Evolutionary conservation across 2,113 vertebrate genomes (phyloP).

Genomic region (Lophotis ruficrista): DNA sequence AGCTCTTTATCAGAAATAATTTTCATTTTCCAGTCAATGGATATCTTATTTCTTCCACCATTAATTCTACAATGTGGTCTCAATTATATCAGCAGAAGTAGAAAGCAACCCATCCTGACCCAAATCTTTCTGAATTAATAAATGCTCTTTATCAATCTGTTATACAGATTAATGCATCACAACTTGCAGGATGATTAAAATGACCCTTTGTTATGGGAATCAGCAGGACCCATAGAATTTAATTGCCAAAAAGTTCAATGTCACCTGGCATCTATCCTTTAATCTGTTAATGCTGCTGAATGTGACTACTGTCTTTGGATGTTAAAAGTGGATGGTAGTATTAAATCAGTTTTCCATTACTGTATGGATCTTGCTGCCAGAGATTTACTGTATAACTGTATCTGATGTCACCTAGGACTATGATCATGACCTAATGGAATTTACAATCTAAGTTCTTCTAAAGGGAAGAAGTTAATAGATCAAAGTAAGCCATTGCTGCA

Average conservation of each 20-base stretch:
- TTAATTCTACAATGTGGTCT: constrained; percentile 78
- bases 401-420: constrained; percentile 7
- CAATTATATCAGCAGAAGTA: constrained; percentile 73
- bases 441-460: not conserved
- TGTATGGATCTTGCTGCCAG: constrained; percentile 20
- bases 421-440: not conserved
- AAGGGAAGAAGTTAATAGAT: constrained; percentile 13
- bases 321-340: constrained; percentile 43
- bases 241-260: constrained; percentile 74
- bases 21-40: constrained; percentile 80
- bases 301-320: constrained; percentile 20
- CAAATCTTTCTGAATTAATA: constrained; percentile 78
- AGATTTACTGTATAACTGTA: constrained; percentile 7
- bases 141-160: constrained; percentile 78
- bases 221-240: constrained; percentile 65
- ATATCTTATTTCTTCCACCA: constrained; percentile 82
- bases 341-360: constrained; percentile 28
- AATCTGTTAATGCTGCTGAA: constrained; percentile 56
- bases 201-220: constrained; percentile 73
- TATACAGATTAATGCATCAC: constrained; percentile 78
- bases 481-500: not conserved
- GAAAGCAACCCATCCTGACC: constrained; percentile 73
- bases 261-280: constrained; percentile 60
- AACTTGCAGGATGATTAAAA: constrained; percentile 79
- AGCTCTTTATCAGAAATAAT: constrained; percentile 74